Evolutionary conservation across 1,140 invertebrate species (phyloP).

Genomic region (Neomicropteryx cornuta): DNA sequence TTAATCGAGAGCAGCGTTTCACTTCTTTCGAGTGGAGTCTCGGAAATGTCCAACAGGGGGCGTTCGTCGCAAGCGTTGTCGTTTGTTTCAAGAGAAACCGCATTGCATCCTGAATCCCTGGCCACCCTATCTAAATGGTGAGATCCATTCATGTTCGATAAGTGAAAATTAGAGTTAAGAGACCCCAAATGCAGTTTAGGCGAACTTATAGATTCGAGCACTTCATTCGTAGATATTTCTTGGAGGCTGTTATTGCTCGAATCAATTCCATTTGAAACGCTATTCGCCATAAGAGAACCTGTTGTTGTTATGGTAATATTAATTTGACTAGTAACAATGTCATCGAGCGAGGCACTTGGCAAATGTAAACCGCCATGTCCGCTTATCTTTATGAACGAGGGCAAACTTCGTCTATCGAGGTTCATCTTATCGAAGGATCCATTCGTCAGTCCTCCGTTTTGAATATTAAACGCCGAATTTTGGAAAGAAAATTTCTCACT

Average conservation of each 20-base stretch:
- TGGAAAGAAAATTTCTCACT: too few species aligned
- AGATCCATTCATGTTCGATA: constrained; percentile 4
- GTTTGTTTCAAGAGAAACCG: constrained; percentile 2
- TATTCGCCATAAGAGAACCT: too few species aligned
- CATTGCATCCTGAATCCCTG: constrained; percentile 7
- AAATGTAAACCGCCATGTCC: too few species aligned
- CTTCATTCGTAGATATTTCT: constrained; percentile 6
- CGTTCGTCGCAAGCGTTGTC: constrained; percentile 6
- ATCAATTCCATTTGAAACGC: too few species aligned
- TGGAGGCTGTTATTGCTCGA: constrained; percentile 12
- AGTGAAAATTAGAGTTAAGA: constrained; percentile 8
- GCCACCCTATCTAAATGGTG: background rate
- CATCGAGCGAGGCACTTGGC: too few species aligned
- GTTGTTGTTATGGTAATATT: too few species aligned
- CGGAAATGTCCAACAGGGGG: constrained; percentile 6
- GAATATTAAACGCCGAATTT: too few species aligned
- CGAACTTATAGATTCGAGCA: constrained; percentile 7
- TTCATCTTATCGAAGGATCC: too few species aligned
- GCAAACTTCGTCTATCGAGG: too few species aligned
- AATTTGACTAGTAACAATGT: too few species aligned
- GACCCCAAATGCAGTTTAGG: constrained; percentile 13
- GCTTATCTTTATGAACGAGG: too few species aligned
- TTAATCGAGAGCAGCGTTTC: constrained; percentile 11
- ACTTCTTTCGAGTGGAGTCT: constrained; percentile 9
- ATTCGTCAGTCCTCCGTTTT: too few species aligned